Evolutionary conservation across 2,113 vertebrate genomes (phyloP).

Genomic region (Rhodinocichla rosea): DNA sequence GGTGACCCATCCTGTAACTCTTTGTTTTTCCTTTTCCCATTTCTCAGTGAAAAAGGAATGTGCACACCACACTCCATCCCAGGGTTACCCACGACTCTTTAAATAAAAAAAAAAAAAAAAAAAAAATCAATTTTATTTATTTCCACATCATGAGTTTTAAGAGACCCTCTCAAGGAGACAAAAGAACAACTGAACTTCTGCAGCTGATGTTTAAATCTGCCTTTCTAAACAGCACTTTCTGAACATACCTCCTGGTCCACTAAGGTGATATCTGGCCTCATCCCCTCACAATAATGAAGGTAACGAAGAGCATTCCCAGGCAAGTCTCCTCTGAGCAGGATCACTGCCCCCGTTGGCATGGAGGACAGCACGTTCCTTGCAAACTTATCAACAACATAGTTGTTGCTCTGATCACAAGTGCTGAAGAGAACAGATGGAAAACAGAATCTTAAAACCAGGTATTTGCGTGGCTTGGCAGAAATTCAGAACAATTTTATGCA

Average conservation of each 20-base stretch:
- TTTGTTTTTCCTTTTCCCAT: not conserved
- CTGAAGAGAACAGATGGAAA: constrained; percentile 62
- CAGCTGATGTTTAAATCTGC: not conserved
- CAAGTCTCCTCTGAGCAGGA: constrained; percentile 93
- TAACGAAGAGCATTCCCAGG: constrained; percentile 95
- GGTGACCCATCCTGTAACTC: not conserved
- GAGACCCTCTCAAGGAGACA: not conserved
- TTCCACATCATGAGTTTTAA: not conserved
- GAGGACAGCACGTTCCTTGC: constrained; percentile 87
- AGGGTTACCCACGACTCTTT: not conserved
- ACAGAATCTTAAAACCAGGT: not conserved
- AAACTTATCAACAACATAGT: constrained; percentile 86
- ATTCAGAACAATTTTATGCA: not conserved
- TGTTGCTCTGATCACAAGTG: constrained; percentile 86
- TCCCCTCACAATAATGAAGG: constrained; percentile 86
- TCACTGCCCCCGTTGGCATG: constrained; percentile 79
- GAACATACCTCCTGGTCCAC: constrained; percentile 93
- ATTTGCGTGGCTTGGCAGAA: not conserved
- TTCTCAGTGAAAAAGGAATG: not conserved
- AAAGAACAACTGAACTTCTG: not conserved
- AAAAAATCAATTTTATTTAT: not conserved
- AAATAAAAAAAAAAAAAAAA: not conserved
- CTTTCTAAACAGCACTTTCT: not conserved
- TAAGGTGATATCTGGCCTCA: constrained; percentile 86
- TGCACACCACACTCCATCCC: fast-evolving